These are phyloP conservation scores for Pycnomerus fuliginosus DNA, from an alignment of 2,888 invertebrate genomes.

Conservation along the genomic window DNA sequence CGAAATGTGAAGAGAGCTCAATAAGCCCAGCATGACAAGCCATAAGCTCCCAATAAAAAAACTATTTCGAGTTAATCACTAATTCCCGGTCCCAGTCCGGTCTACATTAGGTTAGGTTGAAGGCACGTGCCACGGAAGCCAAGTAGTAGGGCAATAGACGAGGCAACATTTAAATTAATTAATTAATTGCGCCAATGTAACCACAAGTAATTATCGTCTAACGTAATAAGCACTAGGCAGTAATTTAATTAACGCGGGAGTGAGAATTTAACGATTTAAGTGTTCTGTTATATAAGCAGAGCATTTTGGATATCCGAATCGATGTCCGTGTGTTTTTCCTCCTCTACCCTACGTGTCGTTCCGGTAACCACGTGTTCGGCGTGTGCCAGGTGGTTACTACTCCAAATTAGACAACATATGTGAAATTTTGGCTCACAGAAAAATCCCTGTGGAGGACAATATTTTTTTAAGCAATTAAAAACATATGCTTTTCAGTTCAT, in stretches of 20 bases:
- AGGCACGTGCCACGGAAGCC: slow-evolving; percentile 18
- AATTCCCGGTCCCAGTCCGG: slow-evolving; percentile 7
- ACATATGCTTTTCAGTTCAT: slow-evolving; percentile 4
- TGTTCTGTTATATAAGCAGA: too few species aligned
- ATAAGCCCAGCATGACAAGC: too few species aligned
- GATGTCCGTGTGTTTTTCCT: slow-evolving; percentile 12
- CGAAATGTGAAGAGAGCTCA: too few species aligned
- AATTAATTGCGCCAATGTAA: too few species aligned
- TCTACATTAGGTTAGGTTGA: slow-evolving; percentile 12
- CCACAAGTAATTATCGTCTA: too few species aligned
- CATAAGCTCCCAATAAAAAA: slow-evolving; percentile 9
- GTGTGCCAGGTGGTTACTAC: slow-evolving; percentile 51
- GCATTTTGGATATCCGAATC: too few species aligned
- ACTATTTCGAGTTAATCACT: slow-evolving; percentile 5
- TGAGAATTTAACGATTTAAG: too few species aligned
- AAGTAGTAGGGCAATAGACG: slow-evolving; percentile 7
- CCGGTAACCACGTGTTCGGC: slow-evolving; percentile 51
- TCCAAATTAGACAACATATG: slow-evolving; percentile 48
- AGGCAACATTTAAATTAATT: too few species aligned
- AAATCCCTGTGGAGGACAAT: slow-evolving; percentile 19
- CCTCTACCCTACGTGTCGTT: slow-evolving; percentile 24
- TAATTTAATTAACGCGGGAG: too few species aligned
- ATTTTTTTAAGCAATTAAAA: slow-evolving; percentile 14
- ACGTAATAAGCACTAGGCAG: too few species aligned
- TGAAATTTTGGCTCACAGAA: slow-evolving; percentile 41